Base-by-base conservation (phyloP, 2,113 vertebrate genomes). In the Cervus canadensis region DNA sequence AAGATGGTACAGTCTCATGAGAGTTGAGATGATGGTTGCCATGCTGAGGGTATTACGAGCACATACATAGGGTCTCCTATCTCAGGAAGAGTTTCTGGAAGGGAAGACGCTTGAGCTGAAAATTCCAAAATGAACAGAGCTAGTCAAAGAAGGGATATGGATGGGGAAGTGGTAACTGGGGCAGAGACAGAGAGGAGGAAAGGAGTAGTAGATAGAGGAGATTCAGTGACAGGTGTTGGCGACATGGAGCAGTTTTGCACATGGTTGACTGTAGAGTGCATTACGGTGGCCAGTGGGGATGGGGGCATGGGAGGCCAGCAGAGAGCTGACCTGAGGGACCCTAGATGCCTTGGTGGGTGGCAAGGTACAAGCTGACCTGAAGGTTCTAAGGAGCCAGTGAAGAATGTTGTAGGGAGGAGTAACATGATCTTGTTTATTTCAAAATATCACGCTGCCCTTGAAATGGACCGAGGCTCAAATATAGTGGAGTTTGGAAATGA, bases 161-260 rank as follows among this genome's bases (percentile, higher is more conserved):
- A 17, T 48, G 23, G 14, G 6, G 23, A 48, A 62, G 10, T 12
- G 23, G 7, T 33, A 48, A 40, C 15, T 52, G 50, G 36, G 36
- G 9, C 25, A 23, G 23, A 84, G n/a, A 43, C 1, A 43, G n/a
- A 25, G 82, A 60, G 40, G 45, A 26, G 3, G 33, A 40, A 64
- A 93, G 17, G 13, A 21, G 5, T 33, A 87, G 16, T 13, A 45
- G 11, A 28, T n/a, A 11, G 48, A 83, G 52, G 30, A 64, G n/a
- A 30, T n/a, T 62, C 74, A 26, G 79, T 48, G 52, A 36, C 10
- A 30, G 33, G 40, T 11, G 76, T 45, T 40, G 57, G 33, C 64
- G 57, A 88, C 0, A 0, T 52, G 14, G 8, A 36, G 1, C 13
- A 52, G 4, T 6, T 67, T 19, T 23, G 13, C 30, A 1, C 26